phyloP scores from a whole-genome alignment of 1,140 invertebrate genomes.

The Euglossa dilemma region DNA sequence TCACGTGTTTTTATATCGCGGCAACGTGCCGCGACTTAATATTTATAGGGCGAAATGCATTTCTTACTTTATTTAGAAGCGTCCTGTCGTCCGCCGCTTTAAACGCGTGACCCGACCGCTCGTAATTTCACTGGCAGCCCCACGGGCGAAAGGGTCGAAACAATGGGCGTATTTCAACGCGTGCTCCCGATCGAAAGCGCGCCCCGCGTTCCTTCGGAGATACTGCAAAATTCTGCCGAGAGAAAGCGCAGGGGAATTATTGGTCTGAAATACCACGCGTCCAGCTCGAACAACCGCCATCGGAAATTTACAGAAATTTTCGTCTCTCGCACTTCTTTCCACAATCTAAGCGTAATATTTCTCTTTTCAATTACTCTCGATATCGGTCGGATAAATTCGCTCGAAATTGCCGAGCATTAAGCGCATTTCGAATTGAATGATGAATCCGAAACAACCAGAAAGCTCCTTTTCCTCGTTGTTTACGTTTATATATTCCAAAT shows the following conservation, averaged over 20 bases:
- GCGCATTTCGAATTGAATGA: too few relatives aligned
- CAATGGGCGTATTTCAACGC: conserved; percentile 20
- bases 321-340: too few relatives aligned
- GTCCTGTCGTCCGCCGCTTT: background rate
- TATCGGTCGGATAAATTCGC: too few relatives aligned
- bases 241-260: background rate
- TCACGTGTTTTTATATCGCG: background rate
- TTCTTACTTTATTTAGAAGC: conserved; percentile 22
- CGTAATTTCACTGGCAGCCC: background rate
- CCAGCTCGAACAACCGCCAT: too few relatives aligned
- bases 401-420: too few relatives aligned
- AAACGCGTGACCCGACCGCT: background rate
- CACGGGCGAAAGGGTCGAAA: background rate
- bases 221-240: background rate
- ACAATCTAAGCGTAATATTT: too few relatives aligned
- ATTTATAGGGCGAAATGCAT: conserved; percentile 1
- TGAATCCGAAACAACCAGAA: too few relatives aligned
- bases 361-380: too few relatives aligned
- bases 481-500: too few relatives aligned
- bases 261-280: background rate
- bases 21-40: conserved; percentile 11
- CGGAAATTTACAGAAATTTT: too few relatives aligned
- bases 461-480: too few relatives aligned
- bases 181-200: background rate
- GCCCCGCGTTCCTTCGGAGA: background rate